Base-by-base conservation (phyloP, 2,888 invertebrate genomes). In the Hermodice carunculata region DNA sequence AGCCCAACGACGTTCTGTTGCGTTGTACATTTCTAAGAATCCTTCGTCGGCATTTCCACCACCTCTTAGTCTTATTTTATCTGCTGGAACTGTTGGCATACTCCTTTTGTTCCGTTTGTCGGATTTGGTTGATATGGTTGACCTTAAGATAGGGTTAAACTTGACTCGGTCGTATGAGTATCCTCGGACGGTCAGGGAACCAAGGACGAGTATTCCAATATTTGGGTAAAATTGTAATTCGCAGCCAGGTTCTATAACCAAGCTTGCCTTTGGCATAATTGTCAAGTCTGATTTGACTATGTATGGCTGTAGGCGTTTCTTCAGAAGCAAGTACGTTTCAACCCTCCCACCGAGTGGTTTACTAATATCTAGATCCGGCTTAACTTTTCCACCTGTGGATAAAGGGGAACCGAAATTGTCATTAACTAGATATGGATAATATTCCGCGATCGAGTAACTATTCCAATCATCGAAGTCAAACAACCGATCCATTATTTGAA, bases 401-500 rank as follows among this genome's bases (percentile, higher is more conserved):
- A 78, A 32, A 19, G 69, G 64, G n/a, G 81, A 75, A 19, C 74
- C 68, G 32, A 78, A 72, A 46, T 74, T 64, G 28, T 73, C 70
- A 11, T 92, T 92, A 0, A 92, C 89, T 63, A 97, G 89, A 85
- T 91, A 98, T 0, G 98, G 99, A 60, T 92, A 90, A 85, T 93
- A 99, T 17, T 92, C 90, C 0, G 97, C 98, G 57, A 97, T 91
- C 0, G 97, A 97, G 84, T 95, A 96, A 85, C 96, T 95, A 84
- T 99, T 99, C 98, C 99, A 99, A 84, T 98, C 98, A 84, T 99
- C 97, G 86, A 99, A 98, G 87, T 98, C 98, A 83, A 98, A 98
- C 78, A 98, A 96, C 81, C 91, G 90, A 56, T 90, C 89, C 64
- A 91, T 91, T 59, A 99, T 98, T 61, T 89, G 89, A 4, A 87